These are phyloP conservation scores for Oscheius onirici DNA, from an alignment of 2,888 invertebrate genomes.

Conservation along the genomic window DNA sequence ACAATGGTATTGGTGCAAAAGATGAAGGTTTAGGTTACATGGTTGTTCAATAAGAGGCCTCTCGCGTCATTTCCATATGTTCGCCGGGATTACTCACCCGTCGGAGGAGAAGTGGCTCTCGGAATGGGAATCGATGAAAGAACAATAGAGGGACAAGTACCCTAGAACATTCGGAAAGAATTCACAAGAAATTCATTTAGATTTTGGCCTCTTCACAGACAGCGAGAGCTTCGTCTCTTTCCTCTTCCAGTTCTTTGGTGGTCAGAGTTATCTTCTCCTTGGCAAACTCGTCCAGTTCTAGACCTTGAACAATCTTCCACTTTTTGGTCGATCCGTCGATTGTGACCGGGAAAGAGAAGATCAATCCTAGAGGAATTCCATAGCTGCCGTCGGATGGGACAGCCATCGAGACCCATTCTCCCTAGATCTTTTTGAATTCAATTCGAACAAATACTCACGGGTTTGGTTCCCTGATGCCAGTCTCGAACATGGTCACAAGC, in stretches of 20 bases:
- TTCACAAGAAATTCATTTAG: constrained; percentile 27
- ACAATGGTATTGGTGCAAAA: too few species aligned
- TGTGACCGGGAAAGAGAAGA: constrained; percentile 94
- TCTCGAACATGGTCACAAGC: constrained; percentile 96
- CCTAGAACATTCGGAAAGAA: background rate
- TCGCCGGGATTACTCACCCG: too few species aligned
- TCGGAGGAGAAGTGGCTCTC: too few species aligned
- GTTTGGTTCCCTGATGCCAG: constrained; percentile 80
- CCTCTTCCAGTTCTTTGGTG: constrained; percentile 76
- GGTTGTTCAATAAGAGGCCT: too few species aligned
- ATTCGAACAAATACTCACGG: constrained; percentile 24
- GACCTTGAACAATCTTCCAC: constrained; percentile 77
- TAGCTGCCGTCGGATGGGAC: constrained; percentile 95
- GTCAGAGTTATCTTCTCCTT: constrained; percentile 85
- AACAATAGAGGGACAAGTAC: too few species aligned
- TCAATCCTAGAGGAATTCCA: constrained; percentile 85
- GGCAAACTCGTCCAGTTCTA: constrained; percentile 85
- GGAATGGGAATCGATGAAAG: too few species aligned
- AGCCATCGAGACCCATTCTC: constrained; percentile 83
- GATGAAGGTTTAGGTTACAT: too few species aligned
- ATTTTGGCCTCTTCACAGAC: constrained; percentile 67
- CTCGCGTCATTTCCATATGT: too few species aligned
- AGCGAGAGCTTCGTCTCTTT: constrained; percentile 67
- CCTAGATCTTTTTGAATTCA: constrained; percentile 43
- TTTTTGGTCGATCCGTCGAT: constrained; percentile 75